Percentiles rank a stretch among this genome's conserved stretches.
These are phyloP conservation scores for Drosophila cracens DNA, from an alignment of 2,888 invertebrate genomes.

Conservation along the genomic window DNA sequence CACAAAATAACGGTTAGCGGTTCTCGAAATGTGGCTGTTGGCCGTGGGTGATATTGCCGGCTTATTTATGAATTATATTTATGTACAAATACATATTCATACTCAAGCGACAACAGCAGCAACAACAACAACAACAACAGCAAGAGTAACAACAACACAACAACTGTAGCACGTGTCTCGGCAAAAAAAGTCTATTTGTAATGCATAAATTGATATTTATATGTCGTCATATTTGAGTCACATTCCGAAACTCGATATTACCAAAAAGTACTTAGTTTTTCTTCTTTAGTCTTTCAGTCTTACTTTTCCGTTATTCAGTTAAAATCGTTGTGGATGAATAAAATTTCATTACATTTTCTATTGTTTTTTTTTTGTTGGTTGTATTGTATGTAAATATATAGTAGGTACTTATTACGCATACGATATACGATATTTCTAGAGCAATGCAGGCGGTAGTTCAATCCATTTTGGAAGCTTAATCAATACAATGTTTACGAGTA, in stretches of 20 bases:
- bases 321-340: constrained; percentile 3
- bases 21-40: constrained; percentile 12
- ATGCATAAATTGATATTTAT: constrained; percentile 24
- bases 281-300: constrained; percentile 6
- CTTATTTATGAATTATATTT: constrained; percentile 56
- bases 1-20: constrained; percentile 35
- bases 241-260: constrained; percentile 25
- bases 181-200: constrained; percentile 16
- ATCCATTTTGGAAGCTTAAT: constrained; percentile 71
- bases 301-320: constrained; percentile 1
- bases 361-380: not conserved
- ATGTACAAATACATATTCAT: constrained; percentile 24
- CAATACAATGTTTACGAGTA: constrained; percentile 39
- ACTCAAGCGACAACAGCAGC: constrained; percentile 28
- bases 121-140: constrained; percentile 22
- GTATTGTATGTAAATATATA: constrained; percentile 22
- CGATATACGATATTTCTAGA: constrained; percentile 56
- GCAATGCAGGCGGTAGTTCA: constrained; percentile 82
- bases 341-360: constrained; percentile 9
- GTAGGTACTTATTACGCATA: constrained; percentile 48
- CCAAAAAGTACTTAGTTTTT: constrained; percentile 8
- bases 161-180: constrained; percentile 31
- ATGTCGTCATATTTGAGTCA: constrained; percentile 26
- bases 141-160: constrained; percentile 8
- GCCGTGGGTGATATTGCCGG: constrained; percentile 33